Base-by-base conservation (phyloP, 2,113 vertebrate genomes). In the Meleagris gallopavo region DNA sequence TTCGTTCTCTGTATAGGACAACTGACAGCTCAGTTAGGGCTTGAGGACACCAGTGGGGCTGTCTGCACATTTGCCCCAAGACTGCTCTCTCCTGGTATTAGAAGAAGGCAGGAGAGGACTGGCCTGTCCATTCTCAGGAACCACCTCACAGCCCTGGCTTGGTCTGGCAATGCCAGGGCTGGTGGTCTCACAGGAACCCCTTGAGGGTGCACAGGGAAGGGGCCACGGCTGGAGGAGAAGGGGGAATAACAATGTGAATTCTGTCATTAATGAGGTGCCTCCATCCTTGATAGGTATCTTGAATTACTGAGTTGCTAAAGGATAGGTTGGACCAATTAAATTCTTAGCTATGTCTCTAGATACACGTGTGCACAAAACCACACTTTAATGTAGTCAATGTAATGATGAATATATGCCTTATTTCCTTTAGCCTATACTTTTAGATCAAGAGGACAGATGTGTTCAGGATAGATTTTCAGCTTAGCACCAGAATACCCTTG, bases 221-320 rank as follows among this genome's bases (percentile, higher is more conserved):
- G 29, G 2, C 19, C 16, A 4, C 0, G 1, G 7, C 4, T 27
- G 77, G 72, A 71, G 7, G 6, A 10, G 0, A 11, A 5, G 3
- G 3, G 6, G 1, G 86, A 67, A 73, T 30, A 7, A n/a, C 3
- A 21, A 5, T 19, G 8, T n/a, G 24, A 71, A 82, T 5, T 46
- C 25, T 57, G 6, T 38, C 29, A 16, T 77, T 57, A 46, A 25
- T 24, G 2, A 60, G 5, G 13, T 0, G 9, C 40, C 79, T 83
- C 36, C 24, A 5, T 45, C 43, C 78, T 72, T 1, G 0, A 27
- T 64, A 18, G 10, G 14, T 16, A 45, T 17, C 7, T 40, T 36
- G 13, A 67, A 29, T 10, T 85, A 19, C 19, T 22, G 61, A 7
- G 9, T n/a, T 61, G 19, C 57, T 38, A 38, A 43, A 60, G 20